A percentile compares a stretch with the other conserved stretches of the same genome.
phyloP scores from a whole-genome alignment of 2,888 invertebrate genomes.

The Cloeon dipterum region DNA sequence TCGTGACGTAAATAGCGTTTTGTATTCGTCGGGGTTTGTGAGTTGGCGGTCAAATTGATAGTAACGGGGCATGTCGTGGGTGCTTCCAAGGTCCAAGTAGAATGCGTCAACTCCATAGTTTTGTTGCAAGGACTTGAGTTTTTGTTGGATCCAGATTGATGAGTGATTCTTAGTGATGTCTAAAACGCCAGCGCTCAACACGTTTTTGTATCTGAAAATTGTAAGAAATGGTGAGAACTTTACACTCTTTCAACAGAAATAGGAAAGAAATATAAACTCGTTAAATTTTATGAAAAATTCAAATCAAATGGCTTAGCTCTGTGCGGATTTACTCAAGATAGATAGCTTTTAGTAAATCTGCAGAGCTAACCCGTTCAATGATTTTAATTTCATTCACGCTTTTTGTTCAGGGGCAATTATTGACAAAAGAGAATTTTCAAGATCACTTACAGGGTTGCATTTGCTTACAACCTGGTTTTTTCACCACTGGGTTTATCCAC shows the following conservation, averaged over 20 bases:
- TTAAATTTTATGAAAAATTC: neutral
- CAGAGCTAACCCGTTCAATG: too few species aligned
- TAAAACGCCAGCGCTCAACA: conserved; percentile 54
- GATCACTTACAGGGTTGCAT: too few species aligned
- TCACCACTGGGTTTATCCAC: too few species aligned
- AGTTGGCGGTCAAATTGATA: conserved; percentile 42
- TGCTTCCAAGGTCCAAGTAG: conserved; percentile 59
- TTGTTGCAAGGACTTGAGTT: conserved; percentile 42
- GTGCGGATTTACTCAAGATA: too few species aligned
- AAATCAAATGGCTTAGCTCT: too few species aligned
- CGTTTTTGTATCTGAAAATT: conserved; percentile 55
- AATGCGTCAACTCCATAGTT: conserved; percentile 66
- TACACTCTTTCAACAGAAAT: neutral
- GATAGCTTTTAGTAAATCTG: too few species aligned
- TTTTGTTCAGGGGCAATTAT: too few species aligned
- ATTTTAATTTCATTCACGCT: too few species aligned
- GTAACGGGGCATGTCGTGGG: conserved; percentile 68
- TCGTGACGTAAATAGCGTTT: conserved; percentile 38
- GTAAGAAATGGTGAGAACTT: conserved; percentile 45
- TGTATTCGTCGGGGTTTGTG: conserved; percentile 63
- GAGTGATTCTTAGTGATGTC: conserved; percentile 70
- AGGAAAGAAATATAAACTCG: neutral
- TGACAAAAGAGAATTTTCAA: too few species aligned
- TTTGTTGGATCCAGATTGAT: conserved; percentile 52
- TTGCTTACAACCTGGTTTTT: too few species aligned